Evolutionary conservation across 1,140 invertebrate species (phyloP).

Genomic region (Diachasmimorpha longicaudata): DNA sequence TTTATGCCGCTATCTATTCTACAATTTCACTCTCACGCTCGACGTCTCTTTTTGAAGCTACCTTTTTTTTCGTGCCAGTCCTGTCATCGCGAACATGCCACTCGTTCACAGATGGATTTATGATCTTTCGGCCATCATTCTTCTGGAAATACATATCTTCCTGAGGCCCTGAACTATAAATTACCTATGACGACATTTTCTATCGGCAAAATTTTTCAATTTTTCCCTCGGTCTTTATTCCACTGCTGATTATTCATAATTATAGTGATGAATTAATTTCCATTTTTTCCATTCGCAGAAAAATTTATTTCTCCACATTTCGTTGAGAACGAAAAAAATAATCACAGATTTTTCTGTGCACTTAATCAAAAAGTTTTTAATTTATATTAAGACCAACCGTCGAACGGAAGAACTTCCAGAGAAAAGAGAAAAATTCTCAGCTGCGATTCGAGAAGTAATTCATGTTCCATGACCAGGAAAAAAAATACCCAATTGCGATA

Average conservation of each 20-base stretch:
- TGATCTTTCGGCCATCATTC: background rate
- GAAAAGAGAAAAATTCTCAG: background rate
- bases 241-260: too few relatives aligned
- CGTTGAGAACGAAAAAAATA: background rate
- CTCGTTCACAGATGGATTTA: conserved; percentile 8
- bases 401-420: background rate
- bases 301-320: too few relatives aligned
- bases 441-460: background rate
- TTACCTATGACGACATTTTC: background rate
- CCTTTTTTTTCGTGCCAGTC: background rate
- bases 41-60: background rate
- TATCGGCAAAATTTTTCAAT: too few relatives aligned
- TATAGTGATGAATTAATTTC: too few relatives aligned
- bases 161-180: background rate
- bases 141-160: background rate
- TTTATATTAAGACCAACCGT: background rate
- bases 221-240: too few relatives aligned
- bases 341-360: background rate
- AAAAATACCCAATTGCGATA: conserved; percentile 46
- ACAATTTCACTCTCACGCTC: background rate
- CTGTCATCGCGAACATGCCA: background rate
- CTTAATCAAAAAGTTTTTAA: background rate
- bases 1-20: background rate
- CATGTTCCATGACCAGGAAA: conserved; percentile 8
- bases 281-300: too few relatives aligned